Conservation (phyloP, 2,113 vertebrate species). For the Plecotus auritus region DNA sequence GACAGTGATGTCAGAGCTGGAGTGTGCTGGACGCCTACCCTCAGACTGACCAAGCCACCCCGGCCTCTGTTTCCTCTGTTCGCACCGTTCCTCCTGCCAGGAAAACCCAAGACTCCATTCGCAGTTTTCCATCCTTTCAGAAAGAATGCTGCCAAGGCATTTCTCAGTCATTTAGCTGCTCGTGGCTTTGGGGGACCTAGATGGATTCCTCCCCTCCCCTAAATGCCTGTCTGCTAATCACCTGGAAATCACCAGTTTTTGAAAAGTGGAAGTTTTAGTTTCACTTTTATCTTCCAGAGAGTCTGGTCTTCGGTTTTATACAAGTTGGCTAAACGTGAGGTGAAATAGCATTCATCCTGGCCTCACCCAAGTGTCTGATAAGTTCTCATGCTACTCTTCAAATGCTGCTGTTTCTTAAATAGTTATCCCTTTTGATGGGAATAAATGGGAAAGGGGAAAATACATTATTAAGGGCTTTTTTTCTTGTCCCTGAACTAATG, state of each 20-base stretch:
- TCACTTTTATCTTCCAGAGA: background rate
- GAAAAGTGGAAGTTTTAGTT: background rate
- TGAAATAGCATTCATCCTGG: fast-evolving
- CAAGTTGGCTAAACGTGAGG: background rate
- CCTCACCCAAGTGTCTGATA: fast-evolving
- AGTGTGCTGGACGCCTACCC: slow-evolving; percentile 2
- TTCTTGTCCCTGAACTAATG: background rate
- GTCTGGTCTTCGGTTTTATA: background rate
- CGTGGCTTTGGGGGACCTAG: background rate
- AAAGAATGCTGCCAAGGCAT: background rate
- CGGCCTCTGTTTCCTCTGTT: background rate
- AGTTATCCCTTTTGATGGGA: background rate
- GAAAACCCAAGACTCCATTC: slow-evolving; percentile 26
- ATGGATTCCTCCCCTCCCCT: background rate
- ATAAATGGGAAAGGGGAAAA: background rate
- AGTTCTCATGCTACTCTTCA: background rate
- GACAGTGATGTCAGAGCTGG: background rate
- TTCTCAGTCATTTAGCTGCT: background rate
- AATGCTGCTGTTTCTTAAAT: background rate
- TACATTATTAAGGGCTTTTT: background rate
- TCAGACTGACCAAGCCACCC: background rate
- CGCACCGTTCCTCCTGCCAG: background rate
- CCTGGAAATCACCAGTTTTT: background rate
- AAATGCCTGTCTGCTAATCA: background rate
- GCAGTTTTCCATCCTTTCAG: slow-evolving; percentile 29